Evolutionary conservation across 2,888 invertebrate species (phyloP), one percentile per base, ranked within the genome.

Genomic region (Volucella zonaria): DNA sequence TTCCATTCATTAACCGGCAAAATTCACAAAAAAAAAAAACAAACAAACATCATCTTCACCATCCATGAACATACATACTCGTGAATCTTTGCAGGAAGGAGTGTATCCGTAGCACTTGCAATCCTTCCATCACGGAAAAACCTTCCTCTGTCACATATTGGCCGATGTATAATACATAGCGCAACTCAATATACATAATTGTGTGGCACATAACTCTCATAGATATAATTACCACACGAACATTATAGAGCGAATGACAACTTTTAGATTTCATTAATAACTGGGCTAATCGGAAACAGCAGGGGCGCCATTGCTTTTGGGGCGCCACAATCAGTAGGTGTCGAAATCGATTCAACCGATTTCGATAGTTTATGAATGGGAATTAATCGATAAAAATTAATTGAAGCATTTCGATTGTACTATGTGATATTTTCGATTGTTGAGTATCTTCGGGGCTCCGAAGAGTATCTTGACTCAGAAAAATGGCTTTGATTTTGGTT

Each of bases 261-360:
- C 80, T 80, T 67, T 56, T 80, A 54, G 75, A 62, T 76, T 83
- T 68, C 75, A 80, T 76, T 85, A 75, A 79, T 70, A 67, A 80
- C 49, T 64, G 59, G 70, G 66, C 70, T 80, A 83, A 79, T 78
- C 70, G 47, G 66, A 66, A 79, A 56, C 80, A 67, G 75, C 79
- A 66, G 80, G 76, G 82, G 77, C 71, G 71, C 75, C 59, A 54
- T 52, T 68, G 62, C 62, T 59, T 59, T 31, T 59, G 43, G 59
- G 73, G 79, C 79, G 79, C 79, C 81, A 81, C 68, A 43, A 49
- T 49, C 75, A 75, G 83, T 75, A 85, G 83, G 83, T 80, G 83
- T 85, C 75, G 67, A 85, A 75, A 76, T 67, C 75, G 49, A 66
- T 71, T 67, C 47, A 40, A 76, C 58, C 71, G 49, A 66, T 71